These are phyloP conservation scores for Bucco capensis DNA, from an alignment of 2,113 vertebrate species.

Conservation along the genomic window DNA sequence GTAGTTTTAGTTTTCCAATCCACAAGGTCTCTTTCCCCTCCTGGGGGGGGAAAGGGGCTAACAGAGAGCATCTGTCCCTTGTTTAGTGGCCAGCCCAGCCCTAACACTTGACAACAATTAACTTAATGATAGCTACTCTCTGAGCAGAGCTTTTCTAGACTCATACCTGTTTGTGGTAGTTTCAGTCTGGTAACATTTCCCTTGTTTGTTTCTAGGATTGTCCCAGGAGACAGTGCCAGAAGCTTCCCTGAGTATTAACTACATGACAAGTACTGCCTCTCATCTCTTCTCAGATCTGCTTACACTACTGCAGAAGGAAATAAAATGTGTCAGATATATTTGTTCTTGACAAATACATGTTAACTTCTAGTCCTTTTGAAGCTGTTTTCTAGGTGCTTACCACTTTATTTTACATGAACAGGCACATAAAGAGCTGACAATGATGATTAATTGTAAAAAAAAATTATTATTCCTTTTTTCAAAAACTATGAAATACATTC, in stretches of 20 bases:
- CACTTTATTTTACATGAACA: background rate
- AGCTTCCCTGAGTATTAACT: background rate
- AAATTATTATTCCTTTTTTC: background rate
- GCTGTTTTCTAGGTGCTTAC: background rate
- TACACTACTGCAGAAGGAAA: background rate
- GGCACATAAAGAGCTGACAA: background rate
- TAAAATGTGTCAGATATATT: background rate
- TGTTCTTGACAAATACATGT: background rate
- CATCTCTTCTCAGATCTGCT: background rate
- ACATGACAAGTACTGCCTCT: background rate
- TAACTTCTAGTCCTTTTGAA: background rate
- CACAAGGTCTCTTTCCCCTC: no score
- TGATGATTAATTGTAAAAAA: background rate
- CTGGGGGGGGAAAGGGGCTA: no score
- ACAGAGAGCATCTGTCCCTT: no score
- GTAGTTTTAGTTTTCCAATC: no score
- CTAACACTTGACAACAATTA: background rate
- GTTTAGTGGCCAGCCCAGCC: no score
- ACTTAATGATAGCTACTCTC: background rate
- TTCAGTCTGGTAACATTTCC: background rate
- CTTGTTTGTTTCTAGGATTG: background rate
- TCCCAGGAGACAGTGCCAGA: background rate
- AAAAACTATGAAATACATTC: background rate
- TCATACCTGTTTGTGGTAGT: background rate
- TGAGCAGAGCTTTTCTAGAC: background rate